Conservation (phyloP, 2,113 vertebrate genomes). For the Aramus guarauna region DNA sequence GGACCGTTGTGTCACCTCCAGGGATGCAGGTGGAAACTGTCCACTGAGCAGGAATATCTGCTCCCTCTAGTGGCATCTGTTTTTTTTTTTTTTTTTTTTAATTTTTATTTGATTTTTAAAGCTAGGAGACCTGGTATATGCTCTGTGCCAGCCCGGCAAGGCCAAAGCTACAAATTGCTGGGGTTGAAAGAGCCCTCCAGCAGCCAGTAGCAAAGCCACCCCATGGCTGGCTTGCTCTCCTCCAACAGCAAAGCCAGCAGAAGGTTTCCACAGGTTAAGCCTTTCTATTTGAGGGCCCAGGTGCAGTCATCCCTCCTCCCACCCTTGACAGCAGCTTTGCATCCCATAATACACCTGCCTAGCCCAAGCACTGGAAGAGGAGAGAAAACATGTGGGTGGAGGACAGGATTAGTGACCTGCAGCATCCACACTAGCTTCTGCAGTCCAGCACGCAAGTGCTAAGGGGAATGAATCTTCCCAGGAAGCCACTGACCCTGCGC, state of each 20-base stretch:
- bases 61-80: neutral
- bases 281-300: neutral
- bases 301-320: neutral
- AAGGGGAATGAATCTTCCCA: neutral
- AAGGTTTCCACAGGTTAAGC: neutral
- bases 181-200: neutral
- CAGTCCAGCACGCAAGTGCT: neutral
- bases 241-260: no score
- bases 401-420: neutral
- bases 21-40: neutral
- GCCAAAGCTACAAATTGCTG: neutral
- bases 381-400: neutral
- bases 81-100: no score
- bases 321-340: neutral
- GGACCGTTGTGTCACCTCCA: neutral
- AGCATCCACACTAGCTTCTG: neutral
- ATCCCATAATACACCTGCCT: neutral
- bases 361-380: neutral
- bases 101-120: neutral
- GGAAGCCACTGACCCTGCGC: neutral
- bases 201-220: neutral
- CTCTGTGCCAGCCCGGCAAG: neutral
- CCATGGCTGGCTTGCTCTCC: neutral
- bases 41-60: neutral
- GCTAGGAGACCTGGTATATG: accelerated